A percentile compares a stretch with the other conserved stretches of the same genome.
phyloP scores from a whole-genome alignment of 2,888 invertebrate species.

The Latrodectus elegans region DNA sequence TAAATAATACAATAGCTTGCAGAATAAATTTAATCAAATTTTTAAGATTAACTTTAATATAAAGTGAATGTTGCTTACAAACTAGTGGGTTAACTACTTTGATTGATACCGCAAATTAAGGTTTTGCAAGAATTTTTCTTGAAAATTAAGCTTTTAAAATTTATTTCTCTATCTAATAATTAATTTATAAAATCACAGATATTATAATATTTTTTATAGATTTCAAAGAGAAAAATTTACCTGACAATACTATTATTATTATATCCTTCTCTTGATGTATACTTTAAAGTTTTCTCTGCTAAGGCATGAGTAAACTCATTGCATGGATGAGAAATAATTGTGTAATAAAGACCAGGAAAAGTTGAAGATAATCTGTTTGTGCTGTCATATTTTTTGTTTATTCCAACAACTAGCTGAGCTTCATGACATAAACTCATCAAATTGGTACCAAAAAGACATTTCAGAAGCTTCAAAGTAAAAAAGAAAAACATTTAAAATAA shows the following conservation, averaged over 20 bases:
- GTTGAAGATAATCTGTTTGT: constrained; percentile 72
- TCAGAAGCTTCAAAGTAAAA: constrained; percentile 75
- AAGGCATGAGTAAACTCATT: constrained; percentile 75
- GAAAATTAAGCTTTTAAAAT: too few species aligned
- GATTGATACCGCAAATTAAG: too few species aligned
- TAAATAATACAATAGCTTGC: too few species aligned
- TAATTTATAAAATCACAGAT: too few species aligned
- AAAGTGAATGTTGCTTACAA: too few species aligned
- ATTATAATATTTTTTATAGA: too few species aligned
- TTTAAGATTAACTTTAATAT: too few species aligned
- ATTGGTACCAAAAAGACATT: constrained; percentile 86
- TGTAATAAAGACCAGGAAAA: constrained; percentile 75
- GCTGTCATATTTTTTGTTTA: constrained; percentile 73
- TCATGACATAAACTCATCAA: constrained; percentile 75
- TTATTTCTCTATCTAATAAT: too few species aligned
- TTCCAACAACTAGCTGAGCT: constrained; percentile 55
- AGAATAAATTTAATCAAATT: too few species aligned
- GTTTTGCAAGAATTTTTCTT: too few species aligned
- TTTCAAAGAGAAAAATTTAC: constrained; percentile 11
- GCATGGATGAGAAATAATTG: constrained; percentile 75
- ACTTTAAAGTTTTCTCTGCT: constrained; percentile 71
- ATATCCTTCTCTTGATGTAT: constrained; percentile 49
- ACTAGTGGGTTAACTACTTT: too few species aligned
- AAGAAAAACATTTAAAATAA: too few species aligned
- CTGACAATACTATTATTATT: constrained; percentile 56